Conservation (phyloP, 1,140 invertebrate genomes). For the Ostrea denselamellosa region DNA sequence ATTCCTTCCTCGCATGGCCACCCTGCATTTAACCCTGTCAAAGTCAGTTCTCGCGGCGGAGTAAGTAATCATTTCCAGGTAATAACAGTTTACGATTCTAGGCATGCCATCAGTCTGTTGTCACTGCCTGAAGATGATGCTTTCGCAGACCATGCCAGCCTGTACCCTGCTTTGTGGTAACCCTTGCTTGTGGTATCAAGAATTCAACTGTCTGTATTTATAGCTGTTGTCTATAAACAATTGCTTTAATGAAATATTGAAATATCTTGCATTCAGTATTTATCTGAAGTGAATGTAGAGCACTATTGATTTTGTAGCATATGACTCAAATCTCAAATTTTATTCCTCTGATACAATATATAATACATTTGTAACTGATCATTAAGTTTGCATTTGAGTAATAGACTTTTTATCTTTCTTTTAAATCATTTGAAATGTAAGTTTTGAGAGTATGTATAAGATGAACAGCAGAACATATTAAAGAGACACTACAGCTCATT, state of each 20-base stretch:
- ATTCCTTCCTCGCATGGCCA: conserved; percentile 92
- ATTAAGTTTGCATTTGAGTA: neutral
- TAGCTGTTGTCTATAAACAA: neutral
- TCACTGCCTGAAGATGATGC: conserved; percentile 22
- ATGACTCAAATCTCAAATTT: too few relatives aligned
- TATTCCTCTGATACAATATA: too few relatives aligned
- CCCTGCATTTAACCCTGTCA: conserved; percentile 95
- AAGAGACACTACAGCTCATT: too few relatives aligned
- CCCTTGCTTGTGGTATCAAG: neutral
- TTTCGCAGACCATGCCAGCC: neutral
- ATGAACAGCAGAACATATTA: too few relatives aligned
- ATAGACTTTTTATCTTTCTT: neutral
- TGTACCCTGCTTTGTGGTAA: conserved; percentile 21
- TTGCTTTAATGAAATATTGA: neutral
- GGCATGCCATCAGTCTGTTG: conserved; percentile 23
- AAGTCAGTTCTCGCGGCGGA: conserved; percentile 88
- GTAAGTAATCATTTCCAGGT: conserved; percentile 80
- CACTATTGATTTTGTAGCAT: too few relatives aligned
- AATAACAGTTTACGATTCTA: conserved; percentile 22
- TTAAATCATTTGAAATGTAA: neutral
- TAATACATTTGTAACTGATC: neutral
- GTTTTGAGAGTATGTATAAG: too few relatives aligned
- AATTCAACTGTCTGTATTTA: neutral
- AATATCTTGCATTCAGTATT: neutral
- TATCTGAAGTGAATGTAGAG: neutral